A percentile compares a stretch with the other conserved stretches of the same genome.
Conservation (phyloP, 2,797 vertebrate species). For the Notoglanidium macrostoma region DNA sequence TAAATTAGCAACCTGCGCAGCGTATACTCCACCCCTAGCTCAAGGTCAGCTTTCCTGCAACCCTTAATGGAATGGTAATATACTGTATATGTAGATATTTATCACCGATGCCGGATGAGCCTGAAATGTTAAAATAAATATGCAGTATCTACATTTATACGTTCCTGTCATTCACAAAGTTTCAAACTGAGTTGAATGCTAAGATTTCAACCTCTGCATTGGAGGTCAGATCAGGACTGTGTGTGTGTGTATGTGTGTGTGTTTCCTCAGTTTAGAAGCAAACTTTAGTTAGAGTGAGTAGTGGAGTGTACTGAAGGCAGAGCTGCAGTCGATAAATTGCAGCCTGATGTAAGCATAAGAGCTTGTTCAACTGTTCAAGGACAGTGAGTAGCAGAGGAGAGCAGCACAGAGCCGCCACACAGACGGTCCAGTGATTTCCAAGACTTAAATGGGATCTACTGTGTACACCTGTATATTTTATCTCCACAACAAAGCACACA, state of each 20-base stretch:
- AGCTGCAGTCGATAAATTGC: constrained; percentile 31
- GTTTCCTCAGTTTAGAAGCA: background rate
- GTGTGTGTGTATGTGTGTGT: background rate
- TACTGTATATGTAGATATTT: background rate
- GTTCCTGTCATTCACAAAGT: constrained; percentile 1
- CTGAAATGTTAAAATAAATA: constrained; percentile 7
- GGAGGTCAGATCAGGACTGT: constrained; percentile 13
- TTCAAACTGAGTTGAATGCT: constrained; percentile 2
- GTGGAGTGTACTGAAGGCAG: constrained; percentile 19
- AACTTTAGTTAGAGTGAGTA: constrained; percentile 1
- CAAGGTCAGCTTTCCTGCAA: too few species aligned
- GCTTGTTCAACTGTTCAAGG: constrained; percentile 37
- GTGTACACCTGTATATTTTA: background rate
- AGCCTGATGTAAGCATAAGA: constrained; percentile 16
- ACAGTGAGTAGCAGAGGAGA: constrained; percentile 11
- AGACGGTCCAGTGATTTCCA: background rate
- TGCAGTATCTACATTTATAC: background rate
- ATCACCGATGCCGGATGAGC: background rate
- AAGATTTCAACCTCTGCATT: constrained; percentile 3
- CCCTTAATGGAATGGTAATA: background rate
- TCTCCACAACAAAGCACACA: background rate
- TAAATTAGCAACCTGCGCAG: too few species aligned
- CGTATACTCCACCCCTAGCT: too few species aligned
- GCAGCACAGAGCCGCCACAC: background rate
- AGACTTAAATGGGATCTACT: constrained; percentile 1